Conservation (phyloP, 2,113 vertebrate species). For the Ibidorhyncha struthersii region DNA sequence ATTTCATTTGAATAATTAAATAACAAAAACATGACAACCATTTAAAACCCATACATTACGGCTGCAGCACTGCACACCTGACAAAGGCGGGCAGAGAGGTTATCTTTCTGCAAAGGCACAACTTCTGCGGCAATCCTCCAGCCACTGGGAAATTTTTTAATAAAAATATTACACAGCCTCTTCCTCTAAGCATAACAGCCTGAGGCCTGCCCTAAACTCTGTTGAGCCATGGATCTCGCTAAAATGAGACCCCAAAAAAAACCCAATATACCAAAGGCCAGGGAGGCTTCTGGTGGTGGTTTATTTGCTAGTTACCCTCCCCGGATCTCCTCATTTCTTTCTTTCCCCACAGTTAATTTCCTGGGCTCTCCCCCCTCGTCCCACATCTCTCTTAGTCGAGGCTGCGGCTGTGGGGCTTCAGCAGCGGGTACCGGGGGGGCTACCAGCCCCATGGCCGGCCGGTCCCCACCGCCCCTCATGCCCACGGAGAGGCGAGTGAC, state of each 20-base stretch:
- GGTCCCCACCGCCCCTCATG: neutral
- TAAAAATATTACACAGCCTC: neutral
- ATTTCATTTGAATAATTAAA: slow-evolving; percentile 75
- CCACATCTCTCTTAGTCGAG: neutral
- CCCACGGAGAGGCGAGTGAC: slow-evolving; percentile 68
- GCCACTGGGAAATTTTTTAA: neutral
- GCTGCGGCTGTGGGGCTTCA: fast-evolving
- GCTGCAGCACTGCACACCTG: slow-evolving; percentile 23
- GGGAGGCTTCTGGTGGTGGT: fast-evolving
- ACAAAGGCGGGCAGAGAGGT: neutral
- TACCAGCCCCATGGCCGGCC: neutral
- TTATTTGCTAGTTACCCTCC: neutral
- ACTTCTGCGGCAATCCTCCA: neutral
- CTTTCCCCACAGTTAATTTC: too few relatives aligned
- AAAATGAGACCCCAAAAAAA: neutral
- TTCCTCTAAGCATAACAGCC: neutral
- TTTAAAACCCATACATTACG: slow-evolving; percentile 53
- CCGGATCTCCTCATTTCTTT: neutral
- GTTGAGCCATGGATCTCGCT: neutral
- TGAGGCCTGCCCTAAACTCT: neutral
- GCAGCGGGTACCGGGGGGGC: neutral
- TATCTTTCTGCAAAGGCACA: neutral
- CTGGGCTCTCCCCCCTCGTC: neutral
- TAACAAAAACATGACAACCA: slow-evolving; percentile 71
- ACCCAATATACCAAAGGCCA: neutral